A percentile compares a stretch with the other conserved stretches of the same genome.
These are phyloP conservation scores for Passer domesticus DNA, from an alignment of 2,113 vertebrate genomes.

Conservation along the genomic window DNA sequence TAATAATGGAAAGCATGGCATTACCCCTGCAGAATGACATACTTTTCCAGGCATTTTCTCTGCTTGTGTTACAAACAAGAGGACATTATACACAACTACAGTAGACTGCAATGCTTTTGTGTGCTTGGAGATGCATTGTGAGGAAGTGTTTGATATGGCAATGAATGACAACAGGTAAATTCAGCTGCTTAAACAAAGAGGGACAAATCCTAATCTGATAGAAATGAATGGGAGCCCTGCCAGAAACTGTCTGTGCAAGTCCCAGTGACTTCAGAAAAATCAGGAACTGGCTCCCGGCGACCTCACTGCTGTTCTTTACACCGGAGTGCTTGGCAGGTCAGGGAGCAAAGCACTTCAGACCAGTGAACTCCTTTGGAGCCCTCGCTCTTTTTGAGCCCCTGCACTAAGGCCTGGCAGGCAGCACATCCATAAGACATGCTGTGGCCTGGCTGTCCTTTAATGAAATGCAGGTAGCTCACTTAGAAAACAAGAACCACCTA, in stretches of 20 bases:
- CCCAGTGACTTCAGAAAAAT: neutral
- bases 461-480: neutral
- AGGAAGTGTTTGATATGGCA: neutral
- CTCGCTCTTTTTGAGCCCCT: neutral
- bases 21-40: neutral
- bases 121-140: neutral
- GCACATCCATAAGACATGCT: accelerated
- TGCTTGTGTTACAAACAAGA: neutral
- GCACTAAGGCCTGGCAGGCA: neutral
- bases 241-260: neutral
- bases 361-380: neutral
- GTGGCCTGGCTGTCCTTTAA: neutral
- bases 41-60: neutral
- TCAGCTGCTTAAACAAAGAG: neutral
- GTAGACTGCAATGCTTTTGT: neutral
- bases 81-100: neutral
- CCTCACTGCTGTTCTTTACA: neutral
- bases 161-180: neutral
- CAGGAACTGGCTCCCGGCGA: neutral
- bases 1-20: neutral
- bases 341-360: accelerated
- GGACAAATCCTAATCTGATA: neutral
- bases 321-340: neutral
- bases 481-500: neutral
- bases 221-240: neutral